A percentile compares a stretch with the other conserved stretches of the same genome.
Evolutionary conservation across 1,140 invertebrate species (phyloP).

Genomic region (Meloidogyne chitwoodi): DNA sequence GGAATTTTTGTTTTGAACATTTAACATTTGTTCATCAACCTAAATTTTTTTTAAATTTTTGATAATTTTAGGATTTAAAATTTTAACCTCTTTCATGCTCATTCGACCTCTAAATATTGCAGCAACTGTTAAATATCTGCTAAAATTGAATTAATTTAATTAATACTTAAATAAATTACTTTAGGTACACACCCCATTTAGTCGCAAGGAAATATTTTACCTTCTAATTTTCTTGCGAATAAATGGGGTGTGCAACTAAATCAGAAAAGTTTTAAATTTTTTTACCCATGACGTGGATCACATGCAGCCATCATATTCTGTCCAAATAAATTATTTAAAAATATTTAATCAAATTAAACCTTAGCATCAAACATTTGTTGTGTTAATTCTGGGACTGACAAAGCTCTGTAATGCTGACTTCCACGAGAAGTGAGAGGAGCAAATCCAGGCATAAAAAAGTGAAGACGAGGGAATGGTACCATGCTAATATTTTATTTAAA

Average conservation of each 20-base stretch:
- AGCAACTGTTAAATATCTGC: slow-evolving; percentile 86
- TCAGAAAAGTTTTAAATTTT: no score
- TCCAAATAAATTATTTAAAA: neutral
- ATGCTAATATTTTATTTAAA: slow-evolving; percentile 93
- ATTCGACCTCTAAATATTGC: slow-evolving; percentile 86
- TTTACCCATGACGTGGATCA: slow-evolving; percentile 72
- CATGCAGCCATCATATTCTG: slow-evolving; percentile 88
- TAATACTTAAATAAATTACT: neutral
- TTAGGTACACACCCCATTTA: no score
- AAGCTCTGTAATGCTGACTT: slow-evolving; percentile 67
- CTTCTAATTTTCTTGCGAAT: no score
- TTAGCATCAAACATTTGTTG: slow-evolving; percentile 77
- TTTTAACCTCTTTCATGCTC: slow-evolving; percentile 65
- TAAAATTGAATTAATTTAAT: neutral
- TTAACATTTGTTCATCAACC: slow-evolving; percentile 68
- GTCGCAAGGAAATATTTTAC: no score
- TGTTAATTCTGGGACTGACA: slow-evolving; percentile 81
- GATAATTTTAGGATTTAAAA: slow-evolving; percentile 74
- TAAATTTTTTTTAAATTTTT: slow-evolving; percentile 62
- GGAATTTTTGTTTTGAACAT: slow-evolving; percentile 66
- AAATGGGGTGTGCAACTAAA: no score
- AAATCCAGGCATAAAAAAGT: slow-evolving; percentile 97
- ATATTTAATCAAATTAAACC: neutral
- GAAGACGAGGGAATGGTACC: slow-evolving; percentile 88
- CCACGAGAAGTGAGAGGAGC: slow-evolving; percentile 80